Evolutionary conservation across 2,797 vertebrate genomes (phyloP).

Genomic region (Denticeps clupeoides): DNA sequence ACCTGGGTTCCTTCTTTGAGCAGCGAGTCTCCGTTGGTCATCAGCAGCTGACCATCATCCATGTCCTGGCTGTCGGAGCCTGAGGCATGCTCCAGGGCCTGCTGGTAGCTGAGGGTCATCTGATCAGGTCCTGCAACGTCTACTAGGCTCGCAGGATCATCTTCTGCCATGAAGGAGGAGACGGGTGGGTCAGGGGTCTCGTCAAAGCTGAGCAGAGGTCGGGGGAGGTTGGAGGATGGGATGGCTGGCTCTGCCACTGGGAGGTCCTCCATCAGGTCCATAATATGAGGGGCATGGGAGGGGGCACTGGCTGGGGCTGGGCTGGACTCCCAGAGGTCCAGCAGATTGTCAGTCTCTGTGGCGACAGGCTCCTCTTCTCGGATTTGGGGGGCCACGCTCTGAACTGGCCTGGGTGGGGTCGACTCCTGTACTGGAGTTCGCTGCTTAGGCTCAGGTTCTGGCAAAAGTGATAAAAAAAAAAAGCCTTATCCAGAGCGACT

Average conservation of each 20-base stretch:
- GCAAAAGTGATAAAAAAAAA: too few relatives aligned
- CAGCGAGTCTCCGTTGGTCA: constrained; percentile 86
- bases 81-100: constrained; percentile 65
- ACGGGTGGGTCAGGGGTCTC: constrained; percentile 74
- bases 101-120: constrained; percentile 77
- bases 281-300: constrained; percentile 35
- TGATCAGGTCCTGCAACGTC: constrained; percentile 58
- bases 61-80: constrained; percentile 42
- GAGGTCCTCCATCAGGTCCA: constrained; percentile 53
- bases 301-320: constrained; percentile 13
- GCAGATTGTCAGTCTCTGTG: constrained; percentile 37
- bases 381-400: constrained; percentile 53
- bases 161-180: constrained; percentile 58
- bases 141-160: constrained; percentile 61
- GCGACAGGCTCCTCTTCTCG: constrained; percentile 24
- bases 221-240: constrained; percentile 37
- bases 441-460: constrained; percentile 39
- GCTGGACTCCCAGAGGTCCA: constrained; percentile 54
- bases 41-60: constrained; percentile 66
- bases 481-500: too few relatives aligned
- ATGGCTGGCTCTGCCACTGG: constrained; percentile 7
- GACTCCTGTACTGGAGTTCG: constrained; percentile 49
- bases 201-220: constrained; percentile 80
- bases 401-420: constrained; percentile 40
- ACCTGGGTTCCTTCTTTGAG: constrained; percentile 91